Evolutionary conservation across 2,888 invertebrate genomes (phyloP).

Genomic region (Zonitis immaculata): DNA sequence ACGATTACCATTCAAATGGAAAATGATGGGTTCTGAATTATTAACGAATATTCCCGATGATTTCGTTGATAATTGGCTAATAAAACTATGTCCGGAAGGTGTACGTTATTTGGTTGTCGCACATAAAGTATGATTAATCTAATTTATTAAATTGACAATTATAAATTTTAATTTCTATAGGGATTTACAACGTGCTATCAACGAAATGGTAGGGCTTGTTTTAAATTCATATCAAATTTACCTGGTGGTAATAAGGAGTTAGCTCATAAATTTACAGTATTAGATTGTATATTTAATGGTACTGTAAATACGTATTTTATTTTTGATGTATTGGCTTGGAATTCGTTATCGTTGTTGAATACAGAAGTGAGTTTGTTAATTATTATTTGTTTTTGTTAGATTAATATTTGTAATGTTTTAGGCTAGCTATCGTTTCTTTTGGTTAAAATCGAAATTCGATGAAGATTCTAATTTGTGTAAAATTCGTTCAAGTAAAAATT

Average conservation of each 20-base stretch:
- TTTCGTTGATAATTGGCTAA: slow-evolving; percentile 65
- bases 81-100: slow-evolving; percentile 80
- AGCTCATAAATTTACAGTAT: slow-evolving; percentile 56
- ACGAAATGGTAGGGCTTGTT: slow-evolving; percentile 18
- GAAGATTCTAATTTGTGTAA: slow-evolving; percentile 55
- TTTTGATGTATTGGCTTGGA: slow-evolving; percentile 82
- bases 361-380: slow-evolving; percentile 60
- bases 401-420: slow-evolving; percentile 47
- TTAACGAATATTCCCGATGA: slow-evolving; percentile 78
- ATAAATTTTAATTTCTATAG: slow-evolving; percentile 6
- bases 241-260: slow-evolving; percentile 64
- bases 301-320: slow-evolving; percentile 63
- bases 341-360: slow-evolving; percentile 63
- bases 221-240: slow-evolving; percentile 58
- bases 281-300: slow-evolving; percentile 79
- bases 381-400: not conserved
- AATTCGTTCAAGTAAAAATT: slow-evolving; percentile 46
- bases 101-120: slow-evolving; percentile 78
- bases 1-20: slow-evolving; percentile 27
- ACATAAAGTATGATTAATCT: slow-evolving; percentile 49
- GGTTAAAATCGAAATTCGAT: slow-evolving; percentile 68
- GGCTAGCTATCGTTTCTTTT: slow-evolving; percentile 81
- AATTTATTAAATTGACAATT: not conserved
- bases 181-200: slow-evolving; percentile 15
- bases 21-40: slow-evolving; percentile 93